A percentile compares a stretch with the other conserved stretches of the same genome.
phyloP scores from a whole-genome alignment of 2,797 vertebrate genomes.

The Poeciliopsis turneri region DNA sequence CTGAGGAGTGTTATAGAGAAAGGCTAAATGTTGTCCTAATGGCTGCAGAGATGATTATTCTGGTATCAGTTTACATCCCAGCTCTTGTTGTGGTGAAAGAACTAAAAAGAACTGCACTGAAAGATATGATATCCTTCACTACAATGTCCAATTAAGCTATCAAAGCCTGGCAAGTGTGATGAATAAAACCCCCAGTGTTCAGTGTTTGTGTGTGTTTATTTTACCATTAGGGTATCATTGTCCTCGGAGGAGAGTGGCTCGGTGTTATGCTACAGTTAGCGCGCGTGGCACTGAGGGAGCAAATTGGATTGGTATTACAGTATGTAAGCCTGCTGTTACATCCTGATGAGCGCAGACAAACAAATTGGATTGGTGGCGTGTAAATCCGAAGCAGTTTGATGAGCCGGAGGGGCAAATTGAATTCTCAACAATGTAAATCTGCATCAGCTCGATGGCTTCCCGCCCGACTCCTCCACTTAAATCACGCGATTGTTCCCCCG shows the following conservation, averaged over 20 bases:
- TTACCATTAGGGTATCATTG: slow-evolving; percentile 58
- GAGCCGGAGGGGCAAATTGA: slow-evolving; percentile 84
- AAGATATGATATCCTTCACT: slow-evolving; percentile 29
- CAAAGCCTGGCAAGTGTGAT: slow-evolving; percentile 43
- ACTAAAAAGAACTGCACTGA: background rate
- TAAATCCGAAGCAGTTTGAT: slow-evolving; percentile 87
- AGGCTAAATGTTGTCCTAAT: background rate
- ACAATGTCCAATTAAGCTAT: slow-evolving; percentile 58
- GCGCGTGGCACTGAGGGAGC: slow-evolving; percentile 82
- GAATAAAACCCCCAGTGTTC: slow-evolving; percentile 46
- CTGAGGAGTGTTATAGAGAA: background rate
- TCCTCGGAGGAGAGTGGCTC: slow-evolving; percentile 36
- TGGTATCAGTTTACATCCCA: background rate
- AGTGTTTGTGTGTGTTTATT: slow-evolving; percentile 66
- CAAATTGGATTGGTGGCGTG: slow-evolving; percentile 90
- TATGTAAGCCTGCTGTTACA: slow-evolving; percentile 61
- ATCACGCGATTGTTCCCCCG: slow-evolving; percentile 84
- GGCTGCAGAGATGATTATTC: background rate
- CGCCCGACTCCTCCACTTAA: slow-evolving; percentile 72
- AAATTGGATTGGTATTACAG: slow-evolving; percentile 90
- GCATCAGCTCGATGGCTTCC: slow-evolving; percentile 84
- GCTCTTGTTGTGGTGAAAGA: slow-evolving; percentile 6
- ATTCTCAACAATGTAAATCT: slow-evolving; percentile 90
- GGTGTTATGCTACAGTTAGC: slow-evolving; percentile 68
- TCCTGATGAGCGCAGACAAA: slow-evolving; percentile 81